Conservation (phyloP, 2,888 invertebrate genomes). For the Adineta ricciae region DNA sequence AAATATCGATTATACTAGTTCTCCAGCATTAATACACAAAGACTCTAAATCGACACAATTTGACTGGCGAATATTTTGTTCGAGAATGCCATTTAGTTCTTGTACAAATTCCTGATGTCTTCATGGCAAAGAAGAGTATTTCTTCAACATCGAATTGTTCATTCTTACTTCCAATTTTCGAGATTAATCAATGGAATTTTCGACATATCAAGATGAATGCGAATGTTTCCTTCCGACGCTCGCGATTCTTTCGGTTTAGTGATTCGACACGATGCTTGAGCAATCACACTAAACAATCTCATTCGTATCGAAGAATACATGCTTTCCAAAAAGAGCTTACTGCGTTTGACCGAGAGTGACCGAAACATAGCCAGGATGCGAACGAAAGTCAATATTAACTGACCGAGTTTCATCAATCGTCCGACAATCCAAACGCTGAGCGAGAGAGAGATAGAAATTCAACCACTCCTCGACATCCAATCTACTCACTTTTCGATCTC, state of each 20-base stretch:
- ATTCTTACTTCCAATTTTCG: slow-evolving; percentile 59
- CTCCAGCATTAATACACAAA: slow-evolving; percentile 80
- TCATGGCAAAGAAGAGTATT: background rate
- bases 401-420: background rate
- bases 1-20: no score
- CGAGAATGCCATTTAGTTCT: slow-evolving; percentile 60
- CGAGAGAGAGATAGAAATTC: background rate
- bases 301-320: background rate
- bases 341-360: background rate
- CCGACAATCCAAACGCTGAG: background rate
- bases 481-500: background rate
- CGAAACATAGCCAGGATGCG: slow-evolving; percentile 8
- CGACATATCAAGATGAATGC: slow-evolving; percentile 73
- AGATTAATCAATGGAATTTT: slow-evolving; percentile 75
- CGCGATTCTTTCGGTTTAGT: slow-evolving; percentile 70
- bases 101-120: slow-evolving; percentile 31
- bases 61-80: slow-evolving; percentile 74
- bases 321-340: background rate
- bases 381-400: background rate
- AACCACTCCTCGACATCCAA: no score
- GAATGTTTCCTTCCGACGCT: slow-evolving; percentile 76
- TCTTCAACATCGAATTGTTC: no score
- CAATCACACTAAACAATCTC: slow-evolving; percentile 61
- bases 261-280: slow-evolving; percentile 78
- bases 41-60: slow-evolving; percentile 83